Percentiles rank a stretch among this genome's conserved stretches.
These are phyloP conservation scores for Euzophera pinguis DNA, from an alignment of 2,888 invertebrate genomes.

Conservation along the genomic window DNA sequence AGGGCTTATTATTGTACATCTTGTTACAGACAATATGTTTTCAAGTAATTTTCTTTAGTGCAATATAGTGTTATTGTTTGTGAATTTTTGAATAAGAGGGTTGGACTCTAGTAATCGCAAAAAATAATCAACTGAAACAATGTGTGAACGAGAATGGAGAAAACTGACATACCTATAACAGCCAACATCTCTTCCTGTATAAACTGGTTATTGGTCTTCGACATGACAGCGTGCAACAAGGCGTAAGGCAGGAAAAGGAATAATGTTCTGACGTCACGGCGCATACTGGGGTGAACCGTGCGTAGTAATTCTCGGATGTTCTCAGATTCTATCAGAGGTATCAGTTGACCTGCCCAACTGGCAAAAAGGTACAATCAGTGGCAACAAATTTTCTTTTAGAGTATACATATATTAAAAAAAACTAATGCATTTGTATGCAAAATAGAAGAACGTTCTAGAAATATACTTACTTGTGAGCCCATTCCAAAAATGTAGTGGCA, in stretches of 20 bases:
- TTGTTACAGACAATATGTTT: too few species aligned
- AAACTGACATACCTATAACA: constrained; percentile 54
- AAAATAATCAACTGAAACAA: too few species aligned
- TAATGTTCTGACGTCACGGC: constrained; percentile 84
- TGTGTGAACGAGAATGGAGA: neutral
- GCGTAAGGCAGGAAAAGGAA: constrained; percentile 88
- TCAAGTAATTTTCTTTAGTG: too few species aligned
- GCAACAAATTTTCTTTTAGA: too few species aligned
- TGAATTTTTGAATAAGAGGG: too few species aligned
- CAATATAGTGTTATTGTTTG: too few species aligned
- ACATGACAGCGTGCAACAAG: constrained; percentile 82
- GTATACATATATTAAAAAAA: too few species aligned
- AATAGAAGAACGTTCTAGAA: neutral
- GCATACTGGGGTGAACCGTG: constrained; percentile 87
- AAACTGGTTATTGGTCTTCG: constrained; percentile 61
- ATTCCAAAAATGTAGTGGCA: constrained; percentile 84
- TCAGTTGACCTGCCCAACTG: constrained; percentile 86
- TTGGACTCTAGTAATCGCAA: too few species aligned
- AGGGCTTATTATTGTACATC: too few species aligned
- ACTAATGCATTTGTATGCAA: neutral
- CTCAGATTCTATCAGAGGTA: constrained; percentile 80
- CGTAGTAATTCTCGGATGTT: constrained; percentile 81
- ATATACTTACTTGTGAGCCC: constrained; percentile 84
- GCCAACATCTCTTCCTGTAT: constrained; percentile 67
- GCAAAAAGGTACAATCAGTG: too few species aligned